Evolutionary conservation across 2,797 vertebrate species (phyloP), one percentile per base, ranked within the genome.

Genomic region (Meda fulgida): DNA sequence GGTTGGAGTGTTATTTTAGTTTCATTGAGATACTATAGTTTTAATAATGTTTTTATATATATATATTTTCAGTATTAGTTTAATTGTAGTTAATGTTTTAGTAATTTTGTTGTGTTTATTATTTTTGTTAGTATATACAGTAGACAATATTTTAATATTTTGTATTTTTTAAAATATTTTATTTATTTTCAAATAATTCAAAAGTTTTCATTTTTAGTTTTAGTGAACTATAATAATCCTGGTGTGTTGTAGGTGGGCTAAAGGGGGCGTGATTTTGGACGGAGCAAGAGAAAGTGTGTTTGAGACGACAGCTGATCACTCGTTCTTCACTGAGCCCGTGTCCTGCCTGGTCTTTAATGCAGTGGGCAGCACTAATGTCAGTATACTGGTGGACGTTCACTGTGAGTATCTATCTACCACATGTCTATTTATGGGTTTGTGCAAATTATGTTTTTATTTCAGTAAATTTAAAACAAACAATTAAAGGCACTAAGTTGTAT

Each of bases 321-420:
- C 97, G 84, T 99, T 97, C 94, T 99, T 99, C 94, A 99, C 98
- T 0, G 98, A 99, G 92, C 98, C 98, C 0, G 97, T 99, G 76
- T 98, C 97, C 84, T 99, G 98, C 55, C 96, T 97, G 88, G 98
- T 99, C 73, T 96, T 97, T 94, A 99, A 99, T 60, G 96, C 96
- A 10, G 96, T 99, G 87, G 98, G 98, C 65, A 98, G 91, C 94
- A 99, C 98, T 89, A 99, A 99, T 0, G 97, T 98, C 94, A 99
- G 97, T 96, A 98, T 97, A 2, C 91, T 99, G 84, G 98, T 99
- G 87, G 97, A 99, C 0, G 97, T 99, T 5, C 97, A 98, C 92
- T 98, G 98, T 99, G 93, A 97, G 97, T 83, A 79, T 38, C 26
- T 82, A 31, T 51, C 55, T 65, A 43, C 58, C 58, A 46, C 36